Evolutionary conservation across 2,113 vertebrate species (phyloP).

Genomic region (Corydoras sp.): DNA sequence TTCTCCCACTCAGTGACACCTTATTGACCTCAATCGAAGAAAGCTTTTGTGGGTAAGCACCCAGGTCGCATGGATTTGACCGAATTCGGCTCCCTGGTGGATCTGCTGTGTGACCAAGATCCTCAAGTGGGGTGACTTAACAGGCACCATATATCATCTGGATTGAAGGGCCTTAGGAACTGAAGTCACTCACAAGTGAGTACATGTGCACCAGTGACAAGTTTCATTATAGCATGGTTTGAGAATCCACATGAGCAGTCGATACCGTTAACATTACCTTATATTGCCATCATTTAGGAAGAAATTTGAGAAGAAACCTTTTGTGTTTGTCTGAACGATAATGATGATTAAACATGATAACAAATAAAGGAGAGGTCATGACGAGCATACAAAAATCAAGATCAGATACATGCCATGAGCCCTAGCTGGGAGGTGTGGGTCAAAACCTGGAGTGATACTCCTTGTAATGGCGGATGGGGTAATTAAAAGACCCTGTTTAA

Average conservation of each 20-base stretch:
- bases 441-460: constrained; percentile 5
- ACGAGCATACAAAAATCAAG: too few species aligned
- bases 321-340: too few species aligned
- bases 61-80: constrained; percentile 33
- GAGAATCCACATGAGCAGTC: neutral
- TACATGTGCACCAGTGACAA: constrained; percentile 27
- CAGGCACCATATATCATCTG: constrained; percentile 26
- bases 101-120: neutral
- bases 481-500: constrained; percentile 62
- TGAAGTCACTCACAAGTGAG: constrained; percentile 23
- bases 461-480: constrained; percentile 48
- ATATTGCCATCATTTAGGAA: too few species aligned
- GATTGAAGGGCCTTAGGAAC: constrained; percentile 9
- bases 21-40: constrained; percentile 39
- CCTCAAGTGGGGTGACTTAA: constrained; percentile 8
- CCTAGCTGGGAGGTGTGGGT: neutral
- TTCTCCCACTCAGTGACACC: constrained; percentile 25
- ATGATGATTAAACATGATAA: too few species aligned
- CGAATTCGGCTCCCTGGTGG: constrained; percentile 21
- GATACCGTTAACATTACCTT: neutral
- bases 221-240: constrained; percentile 21
- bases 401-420: neutral
- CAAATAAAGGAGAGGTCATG: too few species aligned
- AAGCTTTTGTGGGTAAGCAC: constrained; percentile 28
- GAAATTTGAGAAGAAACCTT: too few species aligned